Conservation (phyloP, 1,140 invertebrate genomes). For the roundworm (Caenorhabditis elegans) region DNA sequence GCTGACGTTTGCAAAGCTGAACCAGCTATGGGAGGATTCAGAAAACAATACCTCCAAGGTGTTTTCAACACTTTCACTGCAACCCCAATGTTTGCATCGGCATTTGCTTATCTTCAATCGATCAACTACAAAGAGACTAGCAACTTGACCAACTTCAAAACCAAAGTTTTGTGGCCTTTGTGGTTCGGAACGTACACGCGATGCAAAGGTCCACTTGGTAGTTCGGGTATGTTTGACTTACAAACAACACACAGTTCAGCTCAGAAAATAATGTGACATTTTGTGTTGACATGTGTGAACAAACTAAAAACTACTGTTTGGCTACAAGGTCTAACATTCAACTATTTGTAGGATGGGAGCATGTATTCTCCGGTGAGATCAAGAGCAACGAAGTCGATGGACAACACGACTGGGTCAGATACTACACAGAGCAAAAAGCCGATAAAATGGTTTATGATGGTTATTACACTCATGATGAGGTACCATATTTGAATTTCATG, state of each 20-base stretch:
- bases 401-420: slow-evolving; percentile 70
- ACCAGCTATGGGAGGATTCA: slow-evolving; percentile 46
- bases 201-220: slow-evolving; percentile 52
- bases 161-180: slow-evolving; percentile 38
- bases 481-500: neutral
- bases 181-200: slow-evolving; percentile 62
- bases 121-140: slow-evolving; percentile 32
- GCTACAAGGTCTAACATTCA: neutral
- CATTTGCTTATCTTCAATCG: slow-evolving; percentile 47
- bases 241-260: neutral
- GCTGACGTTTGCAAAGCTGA: slow-evolving; percentile 49
- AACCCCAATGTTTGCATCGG: slow-evolving; percentile 42
- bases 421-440: slow-evolving; percentile 69
- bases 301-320: slow-evolving; percentile 35
- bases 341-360: slow-evolving; percentile 63
- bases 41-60: slow-evolving; percentile 33
- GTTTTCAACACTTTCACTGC: slow-evolving; percentile 40
- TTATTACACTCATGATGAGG: slow-evolving; percentile 63
- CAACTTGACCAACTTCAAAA: slow-evolving; percentile 52
- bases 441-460: slow-evolving; percentile 69
- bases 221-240: slow-evolving; percentile 44
- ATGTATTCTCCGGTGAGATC: slow-evolving; percentile 70
- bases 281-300: slow-evolving; percentile 20
- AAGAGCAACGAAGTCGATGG: slow-evolving; percentile 67
- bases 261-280: slow-evolving; percentile 18